These are phyloP conservation scores for Argya squamiceps DNA, from an alignment of 2,797 vertebrate species.

Conservation along the genomic window DNA sequence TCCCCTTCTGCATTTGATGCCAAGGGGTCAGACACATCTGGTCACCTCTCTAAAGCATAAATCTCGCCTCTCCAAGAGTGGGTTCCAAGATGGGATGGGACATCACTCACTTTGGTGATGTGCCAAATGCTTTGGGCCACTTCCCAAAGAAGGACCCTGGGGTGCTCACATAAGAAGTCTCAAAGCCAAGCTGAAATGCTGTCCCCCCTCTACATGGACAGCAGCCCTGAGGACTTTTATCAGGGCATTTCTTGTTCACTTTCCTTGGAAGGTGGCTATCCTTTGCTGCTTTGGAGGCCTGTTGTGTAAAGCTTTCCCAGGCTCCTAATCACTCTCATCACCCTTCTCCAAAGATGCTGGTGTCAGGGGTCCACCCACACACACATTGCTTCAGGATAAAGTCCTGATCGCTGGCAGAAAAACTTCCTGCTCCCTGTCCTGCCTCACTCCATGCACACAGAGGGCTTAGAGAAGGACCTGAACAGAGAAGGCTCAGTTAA, in stretches of 20 bases:
- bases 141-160: background rate
- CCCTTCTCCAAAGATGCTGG: background rate
- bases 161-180: background rate
- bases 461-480: background rate
- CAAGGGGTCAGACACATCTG: background rate
- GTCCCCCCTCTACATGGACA: accelerated
- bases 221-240: background rate
- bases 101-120: background rate
- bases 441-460: background rate
- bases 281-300: background rate
- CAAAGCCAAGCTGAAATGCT: background rate
- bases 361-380: slow-evolving; percentile 64
- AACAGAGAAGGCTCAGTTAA: background rate
- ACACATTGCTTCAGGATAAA: slow-evolving; percentile 30
- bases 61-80: background rate
- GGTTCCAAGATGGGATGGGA: background rate
- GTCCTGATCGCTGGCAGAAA: background rate
- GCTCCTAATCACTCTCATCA: slow-evolving; percentile 15
- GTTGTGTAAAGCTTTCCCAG: slow-evolving; percentile 38
- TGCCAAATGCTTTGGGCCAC: background rate
- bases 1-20: background rate
- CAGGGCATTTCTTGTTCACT: background rate
- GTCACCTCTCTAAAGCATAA: background rate
- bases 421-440: background rate
- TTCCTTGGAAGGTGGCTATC: background rate